phyloP scores from a whole-genome alignment of 2,797 vertebrate species.

The Sebastes reedi region DNA sequence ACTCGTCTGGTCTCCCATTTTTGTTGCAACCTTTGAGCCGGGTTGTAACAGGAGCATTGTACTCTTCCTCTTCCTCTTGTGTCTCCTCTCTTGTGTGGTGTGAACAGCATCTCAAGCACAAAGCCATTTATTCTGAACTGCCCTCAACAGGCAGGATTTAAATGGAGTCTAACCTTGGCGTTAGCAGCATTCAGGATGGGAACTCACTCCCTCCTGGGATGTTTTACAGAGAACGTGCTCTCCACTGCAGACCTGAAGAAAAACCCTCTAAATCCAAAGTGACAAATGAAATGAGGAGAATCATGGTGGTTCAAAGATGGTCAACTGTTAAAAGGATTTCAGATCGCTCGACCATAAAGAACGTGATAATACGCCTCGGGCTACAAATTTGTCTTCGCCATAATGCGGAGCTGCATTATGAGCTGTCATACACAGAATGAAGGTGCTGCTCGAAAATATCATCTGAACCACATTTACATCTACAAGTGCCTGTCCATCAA shows the following conservation, averaged over 20 bases:
- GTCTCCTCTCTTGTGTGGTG: neutral
- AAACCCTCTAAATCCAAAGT: slow-evolving; percentile 29
- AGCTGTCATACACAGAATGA: slow-evolving; percentile 2
- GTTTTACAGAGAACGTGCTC: slow-evolving; percentile 1
- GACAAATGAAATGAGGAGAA: slow-evolving; percentile 39
- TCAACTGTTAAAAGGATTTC: slow-evolving; percentile 53
- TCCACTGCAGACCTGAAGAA: neutral
- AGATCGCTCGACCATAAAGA: slow-evolving; percentile 21
- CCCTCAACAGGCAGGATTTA: slow-evolving; percentile 6
- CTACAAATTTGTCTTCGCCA: neutral
- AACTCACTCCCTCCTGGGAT: neutral
- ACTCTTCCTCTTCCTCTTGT: neutral
- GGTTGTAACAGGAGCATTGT: neutral
- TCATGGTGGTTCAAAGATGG: slow-evolving; percentile 44
- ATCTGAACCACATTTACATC: slow-evolving; percentile 27
- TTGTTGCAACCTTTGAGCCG: no score
- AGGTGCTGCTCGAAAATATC: slow-evolving; percentile 27
- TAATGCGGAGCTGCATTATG: slow-evolving; percentile 4
- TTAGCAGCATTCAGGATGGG: neutral
- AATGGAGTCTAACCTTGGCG: slow-evolving; percentile 16
- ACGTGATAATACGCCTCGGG: slow-evolving; percentile 22
- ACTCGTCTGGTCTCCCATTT: no score
- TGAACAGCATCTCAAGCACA: slow-evolving; percentile 14
- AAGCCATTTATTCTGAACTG: slow-evolving; percentile 19
- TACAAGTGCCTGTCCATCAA: slow-evolving; percentile 46